Evolutionary conservation across 2,888 invertebrate genomes (phyloP), one percentile per base, ranked within the genome.

Genomic region (Phyto melanocephala): DNA sequence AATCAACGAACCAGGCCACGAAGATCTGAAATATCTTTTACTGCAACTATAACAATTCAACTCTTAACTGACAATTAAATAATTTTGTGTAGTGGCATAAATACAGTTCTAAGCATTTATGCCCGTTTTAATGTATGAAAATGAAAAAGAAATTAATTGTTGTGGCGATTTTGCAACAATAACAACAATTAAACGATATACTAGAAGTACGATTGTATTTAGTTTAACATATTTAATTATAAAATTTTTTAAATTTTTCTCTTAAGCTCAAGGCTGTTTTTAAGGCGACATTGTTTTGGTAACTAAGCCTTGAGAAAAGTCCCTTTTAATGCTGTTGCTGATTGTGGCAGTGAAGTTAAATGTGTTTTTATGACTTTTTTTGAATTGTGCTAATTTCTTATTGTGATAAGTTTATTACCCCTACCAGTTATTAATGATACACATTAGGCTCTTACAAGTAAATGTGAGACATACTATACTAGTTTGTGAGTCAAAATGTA

Each of bases 401-500:
- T 80, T 81, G 81, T 84, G 83, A 84, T 83, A 81, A 83, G 83
- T 84, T 84, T 82, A 84, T 84, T 81, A 80, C 81, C 72, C 80
- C 77, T 80, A 58, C 50, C 11, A 37, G 75, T 75, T 78, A 84
- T 84, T 84, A 84, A 84, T 81, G 83, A 82, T 82, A 75, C 70
- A 82, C 82, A 75, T 82, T 82, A 82, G 15, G 37, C 13, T 40
- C 50, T 54, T 63, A 67, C 24, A 15, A 47, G 37, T 56, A 22
- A 28, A 35, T 58, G 11, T 58, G n/a, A 58, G 11, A 17, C 22
- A 37, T 52, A 7, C 42, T 42, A 28, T 40, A n/a, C 33, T 15
- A 42, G 54, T 68, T 35, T 33, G 17, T 7, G 24, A 42, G 10
- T 42, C 13, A 33, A 13, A 13, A 10, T 10, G 17, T 6, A 20